phyloP scores from a whole-genome alignment of 2,888 invertebrate genomes.

The Oxystoma pomonae region DNA sequence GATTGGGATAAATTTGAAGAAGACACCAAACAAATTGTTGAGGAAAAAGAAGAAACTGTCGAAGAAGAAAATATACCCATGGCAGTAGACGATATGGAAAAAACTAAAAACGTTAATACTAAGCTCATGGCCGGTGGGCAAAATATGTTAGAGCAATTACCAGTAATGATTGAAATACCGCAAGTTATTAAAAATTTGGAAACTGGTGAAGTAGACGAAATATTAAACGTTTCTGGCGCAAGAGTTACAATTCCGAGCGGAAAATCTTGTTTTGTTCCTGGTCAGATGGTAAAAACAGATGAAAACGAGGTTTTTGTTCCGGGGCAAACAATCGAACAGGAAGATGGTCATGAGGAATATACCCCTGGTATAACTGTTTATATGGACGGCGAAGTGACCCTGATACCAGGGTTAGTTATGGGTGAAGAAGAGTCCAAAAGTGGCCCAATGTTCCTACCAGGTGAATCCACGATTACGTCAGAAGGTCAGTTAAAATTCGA shows the following conservation, averaged over 20 bases:
- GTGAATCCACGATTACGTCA: slow-evolving; percentile 43
- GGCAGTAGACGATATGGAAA: slow-evolving; percentile 53
- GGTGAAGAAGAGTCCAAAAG: slow-evolving; percentile 50
- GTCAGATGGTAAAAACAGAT: slow-evolving; percentile 67
- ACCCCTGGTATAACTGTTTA: slow-evolving; percentile 76
- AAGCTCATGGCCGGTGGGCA: slow-evolving; percentile 53
- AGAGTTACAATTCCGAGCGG: slow-evolving; percentile 50
- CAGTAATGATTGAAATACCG: slow-evolving; percentile 59
- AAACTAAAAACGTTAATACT: slow-evolving; percentile 57
- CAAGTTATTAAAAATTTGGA: slow-evolving; percentile 59
- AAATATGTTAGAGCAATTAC: slow-evolving; percentile 55
- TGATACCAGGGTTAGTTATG: slow-evolving; percentile 76
- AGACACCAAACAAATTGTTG: slow-evolving; percentile 66
- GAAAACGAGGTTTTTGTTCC: slow-evolving; percentile 50
- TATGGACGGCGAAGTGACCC: slow-evolving; percentile 70
- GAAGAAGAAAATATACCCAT: slow-evolving; percentile 47
- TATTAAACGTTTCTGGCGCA: slow-evolving; percentile 61
- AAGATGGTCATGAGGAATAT: slow-evolving; percentile 67
- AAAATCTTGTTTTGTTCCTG: slow-evolving; percentile 71
- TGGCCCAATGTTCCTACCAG: slow-evolving; percentile 41
- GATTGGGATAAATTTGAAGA: slow-evolving; percentile 59
- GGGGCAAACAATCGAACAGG: slow-evolving; percentile 68
- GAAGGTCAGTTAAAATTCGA: slow-evolving; percentile 43
- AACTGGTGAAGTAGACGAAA: slow-evolving; percentile 55
- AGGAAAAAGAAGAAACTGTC: slow-evolving; percentile 60